These are phyloP conservation scores for Spodoptera picta DNA, from an alignment of 2,888 invertebrate species.

Conservation along the genomic window DNA sequence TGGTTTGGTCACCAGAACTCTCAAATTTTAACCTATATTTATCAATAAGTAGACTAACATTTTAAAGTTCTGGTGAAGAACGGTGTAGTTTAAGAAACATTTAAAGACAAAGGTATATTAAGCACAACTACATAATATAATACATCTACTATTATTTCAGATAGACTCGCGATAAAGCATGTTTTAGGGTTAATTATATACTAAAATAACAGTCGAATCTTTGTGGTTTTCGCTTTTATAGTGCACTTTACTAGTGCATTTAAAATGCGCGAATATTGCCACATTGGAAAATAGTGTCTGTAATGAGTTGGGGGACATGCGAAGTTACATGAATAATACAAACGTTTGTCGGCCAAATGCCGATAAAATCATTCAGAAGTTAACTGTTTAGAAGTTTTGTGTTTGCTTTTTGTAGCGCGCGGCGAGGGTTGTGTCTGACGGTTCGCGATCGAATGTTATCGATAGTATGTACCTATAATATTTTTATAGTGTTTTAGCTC, in stretches of 20 bases:
- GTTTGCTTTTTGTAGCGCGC: constrained; percentile 41
- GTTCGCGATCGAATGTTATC: constrained; percentile 13
- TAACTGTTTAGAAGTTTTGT: constrained; percentile 58
- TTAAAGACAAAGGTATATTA: too few species aligned
- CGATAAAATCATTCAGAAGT: constrained; percentile 60
- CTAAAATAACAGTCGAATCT: constrained; percentile 64
- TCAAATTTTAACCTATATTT: too few species aligned
- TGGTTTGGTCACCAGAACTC: too few species aligned
- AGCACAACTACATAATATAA: too few species aligned
- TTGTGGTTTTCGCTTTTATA: constrained; percentile 78
- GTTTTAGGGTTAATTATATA: constrained; percentile 46
- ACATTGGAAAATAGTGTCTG: constrained; percentile 78
- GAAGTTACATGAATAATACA: constrained; percentile 81
- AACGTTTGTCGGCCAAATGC: constrained; percentile 61
- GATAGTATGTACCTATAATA: constrained; percentile 17
- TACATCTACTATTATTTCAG: background rate
- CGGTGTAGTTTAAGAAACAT: too few species aligned
- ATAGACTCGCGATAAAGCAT: background rate
- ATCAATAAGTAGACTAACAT: too few species aligned
- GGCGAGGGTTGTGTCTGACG: constrained; percentile 31
- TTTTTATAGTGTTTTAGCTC: background rate
- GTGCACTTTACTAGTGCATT: constrained; percentile 75
- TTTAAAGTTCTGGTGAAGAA: too few species aligned
- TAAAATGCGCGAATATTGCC: constrained; percentile 75
- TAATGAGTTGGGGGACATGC: constrained; percentile 76